These are phyloP conservation scores for Micronycteris hirsuta DNA, from an alignment of 2,113 vertebrate genomes.

Conservation along the genomic window DNA sequence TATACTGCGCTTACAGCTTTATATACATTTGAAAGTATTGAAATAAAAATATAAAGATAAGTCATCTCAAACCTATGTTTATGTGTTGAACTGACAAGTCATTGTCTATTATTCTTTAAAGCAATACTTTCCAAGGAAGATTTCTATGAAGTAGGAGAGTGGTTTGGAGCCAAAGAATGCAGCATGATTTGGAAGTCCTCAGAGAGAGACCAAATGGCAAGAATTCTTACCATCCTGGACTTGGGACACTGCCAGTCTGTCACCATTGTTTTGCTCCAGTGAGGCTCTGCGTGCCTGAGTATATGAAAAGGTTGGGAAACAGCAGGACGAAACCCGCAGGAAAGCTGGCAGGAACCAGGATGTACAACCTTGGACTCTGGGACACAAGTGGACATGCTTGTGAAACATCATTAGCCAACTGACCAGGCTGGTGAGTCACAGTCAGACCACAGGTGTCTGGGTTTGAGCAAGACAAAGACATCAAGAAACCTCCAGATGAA, in stretches of 20 bases:
- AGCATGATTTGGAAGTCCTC: conserved; percentile 5
- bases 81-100: not conserved
- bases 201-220: conserved; percentile 49
- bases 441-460: not conserved
- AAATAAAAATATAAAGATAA: not conserved
- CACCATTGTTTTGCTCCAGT: conserved; percentile 5
- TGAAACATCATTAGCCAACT: conserved; percentile 15
- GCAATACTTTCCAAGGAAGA: not conserved
- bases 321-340: conserved; percentile 5
- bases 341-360: not conserved
- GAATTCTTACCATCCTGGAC: not conserved
- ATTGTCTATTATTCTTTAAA: not conserved
- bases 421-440: not conserved
- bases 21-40: not conserved
- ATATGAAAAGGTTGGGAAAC: not conserved
- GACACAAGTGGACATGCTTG: conserved; percentile 10
- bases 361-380: not conserved
- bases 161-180: not conserved
- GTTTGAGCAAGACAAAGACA: not conserved
- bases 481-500: not conserved
- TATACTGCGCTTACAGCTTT: not conserved
- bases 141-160: not conserved
- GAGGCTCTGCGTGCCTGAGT: not conserved
- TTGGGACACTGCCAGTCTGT: conserved; percentile 36
- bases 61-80: not conserved